These are phyloP conservation scores for Apodemus sylvaticus DNA, from an alignment of 2,113 vertebrate species.

Conservation along the genomic window DNA sequence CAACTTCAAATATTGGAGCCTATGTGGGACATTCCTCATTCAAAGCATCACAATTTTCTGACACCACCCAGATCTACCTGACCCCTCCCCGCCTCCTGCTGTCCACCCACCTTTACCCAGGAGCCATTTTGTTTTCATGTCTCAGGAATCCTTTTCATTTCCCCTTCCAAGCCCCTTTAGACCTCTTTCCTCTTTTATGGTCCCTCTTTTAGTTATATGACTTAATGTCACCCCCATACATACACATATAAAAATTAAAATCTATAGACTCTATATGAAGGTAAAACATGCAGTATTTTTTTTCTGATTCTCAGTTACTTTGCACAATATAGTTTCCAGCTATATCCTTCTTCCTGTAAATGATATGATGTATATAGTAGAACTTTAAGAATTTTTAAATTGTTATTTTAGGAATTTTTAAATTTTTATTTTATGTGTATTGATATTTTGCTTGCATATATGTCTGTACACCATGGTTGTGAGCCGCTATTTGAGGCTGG, in stretches of 20 bases:
- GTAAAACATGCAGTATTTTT: neutral
- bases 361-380: neutral
- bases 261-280: neutral
- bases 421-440: neutral
- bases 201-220: too few relatives aligned
- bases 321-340: neutral
- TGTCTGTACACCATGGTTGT: neutral
- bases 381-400: neutral
- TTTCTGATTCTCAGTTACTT: neutral
- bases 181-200: neutral
- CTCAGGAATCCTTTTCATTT: neutral
- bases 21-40: neutral
- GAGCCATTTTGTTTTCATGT: neutral
- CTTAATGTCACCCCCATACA: too few relatives aligned
- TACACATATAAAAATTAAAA: neutral
- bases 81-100: neutral
- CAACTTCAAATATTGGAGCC: neutral
- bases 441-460: neutral
- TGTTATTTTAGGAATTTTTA: neutral
- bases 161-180: too few relatives aligned
- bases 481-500: neutral
- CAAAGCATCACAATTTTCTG: neutral
- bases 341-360: neutral
- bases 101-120: neutral
- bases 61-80: neutral